Evolutionary conservation across 2,113 vertebrate genomes (phyloP), one percentile per base, ranked within the genome.

Genomic region (Ardeotis arabs): DNA sequence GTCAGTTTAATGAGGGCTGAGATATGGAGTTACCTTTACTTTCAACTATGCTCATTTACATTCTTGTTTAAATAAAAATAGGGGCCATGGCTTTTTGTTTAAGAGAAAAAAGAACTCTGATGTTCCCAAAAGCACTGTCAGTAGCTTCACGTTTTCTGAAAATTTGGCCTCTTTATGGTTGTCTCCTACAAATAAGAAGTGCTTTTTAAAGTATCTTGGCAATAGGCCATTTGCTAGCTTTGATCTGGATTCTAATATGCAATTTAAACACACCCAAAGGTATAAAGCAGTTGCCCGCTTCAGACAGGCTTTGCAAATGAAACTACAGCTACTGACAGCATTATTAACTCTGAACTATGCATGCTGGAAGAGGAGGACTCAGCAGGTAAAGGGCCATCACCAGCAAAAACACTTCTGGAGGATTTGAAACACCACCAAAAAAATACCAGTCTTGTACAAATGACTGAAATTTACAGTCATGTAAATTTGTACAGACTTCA

Each of bases 211-310:
- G 18, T 74, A 75, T 60, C 23, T 83, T 96, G 90, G 90, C 88
- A 93, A 89, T 49, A 78, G 21, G 64, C 80, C 56, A 83, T 84
- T 94, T 92, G 52, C 27, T 28, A 64, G 68, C 83, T 94, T 96
- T 94, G 73, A 92, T 95, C 83, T 90, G 39, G 33, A 81, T 88
- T 60, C 60, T 89, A 85, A 93, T 90, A 84, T 7, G 95, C 28
- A 78, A 84, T 88, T 89, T 90, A 85, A 96, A 89, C 83, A 93
- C 73, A 52, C 76, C 60, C 88, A 86, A 89, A 84, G 0, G 12
- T 93, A 68, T 82, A 86, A 94, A 94, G 87, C 68, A 87, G 58
- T 76, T 83, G 33, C 22, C 29, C 18, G 58, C 41, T 73, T 87
- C 84, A 93, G 84, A 39, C 24, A 78, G 27, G 60, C 47, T 92